These are phyloP conservation scores for Aleiodes sp. DNA, from an alignment of 1,140 invertebrate species.

Conservation along the genomic window DNA sequence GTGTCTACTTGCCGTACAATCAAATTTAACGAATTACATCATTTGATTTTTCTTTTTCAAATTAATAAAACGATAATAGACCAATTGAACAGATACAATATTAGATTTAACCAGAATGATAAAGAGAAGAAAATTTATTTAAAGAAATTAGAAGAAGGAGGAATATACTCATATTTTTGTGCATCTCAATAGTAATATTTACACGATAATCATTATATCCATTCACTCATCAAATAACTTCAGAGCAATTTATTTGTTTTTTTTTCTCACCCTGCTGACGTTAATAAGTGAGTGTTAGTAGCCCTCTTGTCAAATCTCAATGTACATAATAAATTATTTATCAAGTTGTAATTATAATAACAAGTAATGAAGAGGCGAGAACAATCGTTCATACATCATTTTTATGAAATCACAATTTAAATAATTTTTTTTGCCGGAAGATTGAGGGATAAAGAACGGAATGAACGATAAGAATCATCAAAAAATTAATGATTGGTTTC, in stretches of 20 bases:
- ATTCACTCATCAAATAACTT: conserved; percentile 24
- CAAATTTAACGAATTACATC: not conserved
- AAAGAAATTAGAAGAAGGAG: not conserved
- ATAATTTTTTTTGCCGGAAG: not conserved
- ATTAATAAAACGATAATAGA: not conserved
- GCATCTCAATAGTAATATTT: too few relatives aligned
- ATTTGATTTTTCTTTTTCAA: not conserved
- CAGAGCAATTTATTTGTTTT: conserved; percentile 1
- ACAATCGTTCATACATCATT: conserved; percentile 24
- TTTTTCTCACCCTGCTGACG: not conserved
- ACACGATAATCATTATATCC: conserved; percentile 1
- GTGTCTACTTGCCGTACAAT: conserved; percentile 20
- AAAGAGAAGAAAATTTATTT: not conserved
- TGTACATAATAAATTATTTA: not conserved
- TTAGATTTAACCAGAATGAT: not conserved
- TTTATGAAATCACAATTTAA: not conserved
- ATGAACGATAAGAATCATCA: not conserved
- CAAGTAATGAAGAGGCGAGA: conserved; percentile 14
- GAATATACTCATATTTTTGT: not conserved
- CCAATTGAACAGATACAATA: not conserved
- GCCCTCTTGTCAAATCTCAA: not conserved
- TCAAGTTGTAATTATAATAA: not conserved
- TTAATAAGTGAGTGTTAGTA: not conserved
- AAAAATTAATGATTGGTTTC: too few relatives aligned
- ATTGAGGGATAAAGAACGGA: not conserved